phyloP scores from a whole-genome alignment of 2,113 vertebrate species.

The Dipodomys ordii region DNA sequence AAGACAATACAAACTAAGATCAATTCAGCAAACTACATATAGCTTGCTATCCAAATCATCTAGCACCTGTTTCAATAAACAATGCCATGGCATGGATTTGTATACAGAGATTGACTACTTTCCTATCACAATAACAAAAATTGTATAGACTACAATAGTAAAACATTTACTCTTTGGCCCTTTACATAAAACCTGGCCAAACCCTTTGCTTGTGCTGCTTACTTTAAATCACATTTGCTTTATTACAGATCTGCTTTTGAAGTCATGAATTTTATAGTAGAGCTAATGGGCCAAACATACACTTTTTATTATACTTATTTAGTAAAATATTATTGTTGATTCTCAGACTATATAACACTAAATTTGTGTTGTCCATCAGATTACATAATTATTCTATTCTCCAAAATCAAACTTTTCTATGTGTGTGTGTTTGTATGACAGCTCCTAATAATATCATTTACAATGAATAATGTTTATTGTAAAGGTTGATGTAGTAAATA shows the following conservation, averaged over 20 bases:
- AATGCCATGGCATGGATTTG: not conserved
- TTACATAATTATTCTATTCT: not conserved
- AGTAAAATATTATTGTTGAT: slow-evolving; percentile 20
- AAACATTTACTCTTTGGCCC: not conserved
- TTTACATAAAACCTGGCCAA: not conserved
- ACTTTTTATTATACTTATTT: slow-evolving; percentile 2
- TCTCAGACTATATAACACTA: slow-evolving; percentile 13
- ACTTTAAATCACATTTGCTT: not conserved
- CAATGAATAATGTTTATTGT: slow-evolving; percentile 39
- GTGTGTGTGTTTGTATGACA: not conserved
- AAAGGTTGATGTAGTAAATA: not conserved
- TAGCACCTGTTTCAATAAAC: not conserved
- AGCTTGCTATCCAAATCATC: not conserved
- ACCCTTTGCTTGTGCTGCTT: not conserved
- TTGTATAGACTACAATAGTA: not conserved
- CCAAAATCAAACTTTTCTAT: not conserved
- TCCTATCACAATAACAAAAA: not conserved
- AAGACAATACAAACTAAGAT: not conserved
- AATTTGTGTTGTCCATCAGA: not conserved
- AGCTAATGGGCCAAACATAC: slow-evolving; percentile 29
- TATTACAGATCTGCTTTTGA: not conserved
- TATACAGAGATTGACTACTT: not conserved
- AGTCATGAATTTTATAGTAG: not conserved
- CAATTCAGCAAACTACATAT: not conserved
- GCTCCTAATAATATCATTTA: slow-evolving; percentile 6